Conservation (phyloP, 2,888 invertebrate species). For the Rhyacophila evoluta region DNA sequence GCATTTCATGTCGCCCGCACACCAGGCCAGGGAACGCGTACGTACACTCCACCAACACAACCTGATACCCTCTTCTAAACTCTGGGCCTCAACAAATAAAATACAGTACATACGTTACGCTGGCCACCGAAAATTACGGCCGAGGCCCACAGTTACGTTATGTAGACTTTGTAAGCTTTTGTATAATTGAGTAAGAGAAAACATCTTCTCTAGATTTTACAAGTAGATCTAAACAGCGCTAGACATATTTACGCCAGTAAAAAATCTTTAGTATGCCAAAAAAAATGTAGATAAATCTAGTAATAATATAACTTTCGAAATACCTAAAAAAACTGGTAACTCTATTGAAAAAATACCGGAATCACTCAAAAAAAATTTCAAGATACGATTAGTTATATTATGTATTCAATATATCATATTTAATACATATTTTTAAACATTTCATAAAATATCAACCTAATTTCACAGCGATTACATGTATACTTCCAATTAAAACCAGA, state of each 20-base stretch:
- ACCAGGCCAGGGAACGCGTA: conserved; percentile 48
- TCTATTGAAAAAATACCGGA: too few species aligned
- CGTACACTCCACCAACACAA: conserved; percentile 37
- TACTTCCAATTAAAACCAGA: too few species aligned
- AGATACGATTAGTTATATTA: too few species aligned
- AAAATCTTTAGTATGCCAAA: neutral
- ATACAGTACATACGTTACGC: conserved; percentile 37
- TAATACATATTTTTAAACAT: too few species aligned
- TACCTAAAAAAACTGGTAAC: too few species aligned
- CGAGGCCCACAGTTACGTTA: conserved; percentile 37
- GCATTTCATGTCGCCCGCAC: conserved; percentile 38
- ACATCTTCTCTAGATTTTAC: neutral
- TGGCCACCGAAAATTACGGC: conserved; percentile 43
- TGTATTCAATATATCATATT: too few species aligned
- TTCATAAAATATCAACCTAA: too few species aligned
- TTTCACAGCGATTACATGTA: too few species aligned
- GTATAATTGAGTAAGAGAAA: conserved; percentile 41
- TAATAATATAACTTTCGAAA: too few species aligned
- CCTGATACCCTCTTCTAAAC: conserved; percentile 29
- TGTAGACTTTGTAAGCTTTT: conserved; percentile 44
- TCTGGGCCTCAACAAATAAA: conserved; percentile 32
- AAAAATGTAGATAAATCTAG: neutral
- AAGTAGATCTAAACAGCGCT: neutral
- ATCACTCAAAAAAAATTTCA: too few species aligned
- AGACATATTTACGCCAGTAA: neutral